phyloP scores from a whole-genome alignment of 2,888 invertebrate genomes.

The Hirtodrosophila trivittata region DNA sequence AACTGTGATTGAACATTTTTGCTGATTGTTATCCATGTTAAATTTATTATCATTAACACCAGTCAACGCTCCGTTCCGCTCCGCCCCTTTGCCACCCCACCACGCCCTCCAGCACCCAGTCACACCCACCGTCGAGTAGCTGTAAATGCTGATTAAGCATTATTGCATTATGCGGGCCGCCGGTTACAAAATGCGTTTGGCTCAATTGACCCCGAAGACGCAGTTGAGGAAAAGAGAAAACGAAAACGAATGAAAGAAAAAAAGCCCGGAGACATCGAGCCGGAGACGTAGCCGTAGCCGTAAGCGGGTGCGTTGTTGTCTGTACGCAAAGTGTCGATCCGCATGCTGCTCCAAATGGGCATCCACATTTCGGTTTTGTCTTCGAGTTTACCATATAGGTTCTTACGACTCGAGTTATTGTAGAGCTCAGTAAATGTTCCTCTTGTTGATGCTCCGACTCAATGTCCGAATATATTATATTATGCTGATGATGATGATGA shows the following conservation, averaged over 20 bases:
- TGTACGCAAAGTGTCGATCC: constrained; percentile 34
- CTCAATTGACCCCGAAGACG: constrained; percentile 65
- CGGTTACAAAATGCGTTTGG: constrained; percentile 68
- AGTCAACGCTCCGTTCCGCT: not conserved
- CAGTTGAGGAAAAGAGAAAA: not conserved
- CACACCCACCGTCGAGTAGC: constrained; percentile 4
- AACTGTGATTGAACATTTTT: constrained; percentile 81
- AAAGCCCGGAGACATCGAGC: not conserved
- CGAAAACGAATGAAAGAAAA: not conserved
- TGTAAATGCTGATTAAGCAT: constrained; percentile 70
- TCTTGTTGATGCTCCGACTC: constrained; percentile 10
- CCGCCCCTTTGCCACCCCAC: not conserved
- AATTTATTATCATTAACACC: constrained; percentile 69
- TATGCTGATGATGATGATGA: constrained; percentile 3
- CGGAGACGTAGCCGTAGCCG: not conserved
- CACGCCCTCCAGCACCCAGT: no score
- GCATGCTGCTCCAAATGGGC: not conserved
- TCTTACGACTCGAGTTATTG: not conserved
- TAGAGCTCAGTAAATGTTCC: constrained; percentile 12
- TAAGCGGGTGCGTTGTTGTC: constrained; percentile 16
- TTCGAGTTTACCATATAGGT: constrained; percentile 3
- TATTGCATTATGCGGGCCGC: constrained; percentile 69
- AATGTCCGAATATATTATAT: constrained; percentile 19
- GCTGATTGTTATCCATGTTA: constrained; percentile 69
- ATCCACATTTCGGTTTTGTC: no score